phyloP scores from a whole-genome alignment of 2,797 vertebrate genomes.

The Triplophysa yarkandensis region DNA sequence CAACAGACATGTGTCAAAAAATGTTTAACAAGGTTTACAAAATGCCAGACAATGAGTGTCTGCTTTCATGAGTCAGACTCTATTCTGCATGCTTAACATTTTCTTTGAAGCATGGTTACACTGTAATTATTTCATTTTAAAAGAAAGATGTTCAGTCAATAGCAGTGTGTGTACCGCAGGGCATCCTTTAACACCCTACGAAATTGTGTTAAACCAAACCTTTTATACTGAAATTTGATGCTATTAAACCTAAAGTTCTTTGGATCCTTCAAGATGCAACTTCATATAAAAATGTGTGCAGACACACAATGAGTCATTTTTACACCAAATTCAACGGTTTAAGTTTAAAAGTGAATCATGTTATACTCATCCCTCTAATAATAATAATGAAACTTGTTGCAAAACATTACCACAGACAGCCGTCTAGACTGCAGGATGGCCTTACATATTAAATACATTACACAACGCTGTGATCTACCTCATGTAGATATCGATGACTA shows the following conservation, averaged over 20 bases:
- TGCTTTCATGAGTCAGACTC: constrained; percentile 29
- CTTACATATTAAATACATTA: background rate
- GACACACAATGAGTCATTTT: background rate
- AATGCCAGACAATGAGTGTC: background rate
- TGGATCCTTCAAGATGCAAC: background rate
- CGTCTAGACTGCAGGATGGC: constrained; percentile 8
- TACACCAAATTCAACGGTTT: background rate
- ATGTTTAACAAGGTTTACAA: too few relatives aligned
- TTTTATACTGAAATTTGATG: background rate
- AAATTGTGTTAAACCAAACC: background rate
- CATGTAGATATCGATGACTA: background rate
- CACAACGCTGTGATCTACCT: background rate
- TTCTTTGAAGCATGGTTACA: background rate
- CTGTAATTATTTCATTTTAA: background rate
- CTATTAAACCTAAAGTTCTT: background rate
- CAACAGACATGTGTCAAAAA: background rate
- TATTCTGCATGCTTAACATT: background rate
- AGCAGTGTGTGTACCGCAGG: background rate
- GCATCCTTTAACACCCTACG: background rate
- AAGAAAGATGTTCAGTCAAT: background rate
- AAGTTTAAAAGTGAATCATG: background rate
- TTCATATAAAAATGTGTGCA: background rate
- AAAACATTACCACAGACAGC: background rate
- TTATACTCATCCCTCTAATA: background rate
- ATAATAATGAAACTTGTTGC: background rate